Conservation (phyloP, 92 coral and sea anemone genomes). For the Diadumene lineata region DNA sequence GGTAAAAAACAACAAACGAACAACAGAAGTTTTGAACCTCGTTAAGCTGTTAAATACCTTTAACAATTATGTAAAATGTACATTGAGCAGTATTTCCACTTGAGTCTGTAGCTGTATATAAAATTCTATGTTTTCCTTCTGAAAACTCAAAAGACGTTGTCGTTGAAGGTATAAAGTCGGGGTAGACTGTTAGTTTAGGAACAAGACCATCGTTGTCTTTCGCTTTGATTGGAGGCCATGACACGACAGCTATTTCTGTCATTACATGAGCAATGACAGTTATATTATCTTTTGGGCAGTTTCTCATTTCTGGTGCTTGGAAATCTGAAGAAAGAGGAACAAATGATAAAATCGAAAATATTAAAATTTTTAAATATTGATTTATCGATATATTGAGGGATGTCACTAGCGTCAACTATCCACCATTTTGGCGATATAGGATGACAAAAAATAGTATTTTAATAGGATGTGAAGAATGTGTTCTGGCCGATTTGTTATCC, state of each 20-base stretch:
- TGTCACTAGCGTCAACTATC: too few relatives aligned
- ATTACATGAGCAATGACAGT: constrained; percentile 32
- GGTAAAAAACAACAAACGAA: neutral
- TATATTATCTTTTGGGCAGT: constrained; percentile 13
- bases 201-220: constrained; percentile 41
- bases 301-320: constrained; percentile 1
- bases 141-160: constrained; percentile 37
- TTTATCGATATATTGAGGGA: too few relatives aligned
- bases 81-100: constrained; percentile 32
- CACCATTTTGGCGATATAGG: too few relatives aligned
- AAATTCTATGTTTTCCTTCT: constrained; percentile 41
- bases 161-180: constrained; percentile 5
- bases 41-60: constrained; percentile 29
- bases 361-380: too few relatives aligned
- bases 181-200: constrained; percentile 30
- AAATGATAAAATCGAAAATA: too few relatives aligned
- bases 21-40: neutral
- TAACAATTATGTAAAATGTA: constrained; percentile 35
- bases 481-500: too few relatives aligned
- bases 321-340: too few relatives aligned
- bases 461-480: too few relatives aligned
- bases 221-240: constrained; percentile 40
- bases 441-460: too few relatives aligned
- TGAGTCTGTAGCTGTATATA: constrained; percentile 46
- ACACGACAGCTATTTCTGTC: constrained; percentile 34